These are phyloP conservation scores for Darevskia mixta DNA, from an alignment of 2,797 vertebrate genomes.

Conservation along the genomic window DNA sequence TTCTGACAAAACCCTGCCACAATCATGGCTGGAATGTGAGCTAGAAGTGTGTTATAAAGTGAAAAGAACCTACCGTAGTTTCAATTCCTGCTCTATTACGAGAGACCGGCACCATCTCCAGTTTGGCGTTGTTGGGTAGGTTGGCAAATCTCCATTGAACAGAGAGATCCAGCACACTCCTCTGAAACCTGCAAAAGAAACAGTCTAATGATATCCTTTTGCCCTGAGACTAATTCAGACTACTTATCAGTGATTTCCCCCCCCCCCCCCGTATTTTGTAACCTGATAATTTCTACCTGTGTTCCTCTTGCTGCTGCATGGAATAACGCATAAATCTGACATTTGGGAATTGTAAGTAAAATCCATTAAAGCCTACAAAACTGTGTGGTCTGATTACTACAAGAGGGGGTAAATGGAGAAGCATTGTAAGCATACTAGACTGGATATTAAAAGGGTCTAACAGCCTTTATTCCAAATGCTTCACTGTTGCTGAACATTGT, in stretches of 20 bases:
- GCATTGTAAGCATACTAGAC: too few species aligned
- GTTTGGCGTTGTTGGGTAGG: slow-evolving; percentile 96
- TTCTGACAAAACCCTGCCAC: neutral
- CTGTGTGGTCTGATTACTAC: too few species aligned
- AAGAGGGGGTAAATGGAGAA: too few species aligned
- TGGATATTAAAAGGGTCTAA: too few species aligned
- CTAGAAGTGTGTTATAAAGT: rapidly evolving
- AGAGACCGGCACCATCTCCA: slow-evolving; percentile 91
- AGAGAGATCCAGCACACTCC: slow-evolving; percentile 90
- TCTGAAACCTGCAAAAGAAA: slow-evolving; percentile 90
- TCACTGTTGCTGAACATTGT: too few species aligned
- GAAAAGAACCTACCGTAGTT: slow-evolving; percentile 79
- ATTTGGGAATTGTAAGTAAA: too few species aligned
- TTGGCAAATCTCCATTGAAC: slow-evolving; percentile 94
- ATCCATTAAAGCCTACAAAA: too few species aligned
- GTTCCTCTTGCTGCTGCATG: too few species aligned
- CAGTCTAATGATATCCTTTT: slow-evolving; percentile 20
- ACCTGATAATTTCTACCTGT: too few species aligned
- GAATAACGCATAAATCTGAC: too few species aligned
- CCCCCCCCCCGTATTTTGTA: too few species aligned
- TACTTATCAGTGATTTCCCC: neutral
- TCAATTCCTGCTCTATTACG: slow-evolving; percentile 78
- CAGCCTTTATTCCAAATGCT: too few species aligned
- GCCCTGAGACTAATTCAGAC: neutral
- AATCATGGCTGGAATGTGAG: neutral